Percentiles rank a stretch among this genome's conserved stretches.
phyloP scores from a whole-genome alignment of 35 echinoderm and acorn worm genomes.

The Hemicentrotus pulcherrimus region DNA sequence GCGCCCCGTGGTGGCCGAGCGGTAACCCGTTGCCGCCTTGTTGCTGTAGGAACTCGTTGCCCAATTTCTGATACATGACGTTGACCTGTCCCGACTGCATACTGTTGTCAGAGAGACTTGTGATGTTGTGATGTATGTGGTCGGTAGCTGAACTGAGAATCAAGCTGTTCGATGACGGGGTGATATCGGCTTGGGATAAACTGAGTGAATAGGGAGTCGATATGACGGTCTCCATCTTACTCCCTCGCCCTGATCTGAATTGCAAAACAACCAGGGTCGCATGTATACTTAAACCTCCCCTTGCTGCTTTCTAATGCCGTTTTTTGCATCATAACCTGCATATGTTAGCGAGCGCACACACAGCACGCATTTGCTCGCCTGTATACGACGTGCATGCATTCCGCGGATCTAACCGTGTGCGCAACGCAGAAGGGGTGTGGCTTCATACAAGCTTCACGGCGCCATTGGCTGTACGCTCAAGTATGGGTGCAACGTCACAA shows the following conservation, averaged over 20 bases:
- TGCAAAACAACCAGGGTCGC: conserved; percentile 78
- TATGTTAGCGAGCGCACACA: not conserved
- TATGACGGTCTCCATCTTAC: conserved; percentile 46
- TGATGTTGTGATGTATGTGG: conserved; percentile 60
- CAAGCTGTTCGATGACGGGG: conserved; percentile 52
- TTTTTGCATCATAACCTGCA: conserved; percentile 17
- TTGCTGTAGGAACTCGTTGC: conserved; percentile 84
- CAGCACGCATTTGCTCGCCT: conserved; percentile 40
- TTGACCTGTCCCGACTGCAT: conserved; percentile 86
- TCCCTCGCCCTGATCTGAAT: conserved; percentile 83
- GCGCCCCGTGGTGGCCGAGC: conserved; percentile 76
- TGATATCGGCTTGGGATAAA: conserved; percentile 47
- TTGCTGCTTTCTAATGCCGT: conserved; percentile 43
- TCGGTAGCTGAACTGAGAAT: conserved; percentile 21
- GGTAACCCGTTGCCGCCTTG: conserved; percentile 77
- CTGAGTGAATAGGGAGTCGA: conserved; percentile 59
- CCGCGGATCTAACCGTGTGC: not conserved
- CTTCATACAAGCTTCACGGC: not conserved
- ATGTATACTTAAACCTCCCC: conserved; percentile 56
- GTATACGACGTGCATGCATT: not conserved
- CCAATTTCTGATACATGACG: conserved; percentile 96
- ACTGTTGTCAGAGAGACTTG: conserved; percentile 61
- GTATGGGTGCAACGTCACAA: conserved; percentile 12
- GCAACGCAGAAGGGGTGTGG: conserved; percentile 32
- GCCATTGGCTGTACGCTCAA: not conserved